Evolutionary conservation across 2,888 invertebrate species (phyloP).

Genomic region (Hyles lineata): DNA sequence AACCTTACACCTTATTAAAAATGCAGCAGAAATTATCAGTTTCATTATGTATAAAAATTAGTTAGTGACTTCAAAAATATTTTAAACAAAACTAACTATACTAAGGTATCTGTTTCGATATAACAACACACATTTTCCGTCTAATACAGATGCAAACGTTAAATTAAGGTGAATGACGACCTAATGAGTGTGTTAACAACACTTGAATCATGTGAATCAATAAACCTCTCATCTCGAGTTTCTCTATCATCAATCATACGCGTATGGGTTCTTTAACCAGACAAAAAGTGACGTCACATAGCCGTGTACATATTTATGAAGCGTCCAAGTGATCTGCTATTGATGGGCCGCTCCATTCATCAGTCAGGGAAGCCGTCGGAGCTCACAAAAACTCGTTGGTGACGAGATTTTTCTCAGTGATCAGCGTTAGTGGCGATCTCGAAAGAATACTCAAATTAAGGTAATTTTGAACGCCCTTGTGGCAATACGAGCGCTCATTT

Average conservation of each 20-base stretch:
- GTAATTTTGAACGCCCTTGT: conserved; percentile 32
- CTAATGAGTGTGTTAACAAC: conserved; percentile 54
- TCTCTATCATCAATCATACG: conserved; percentile 65
- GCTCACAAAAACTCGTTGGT: conserved; percentile 56
- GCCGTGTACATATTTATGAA: conserved; percentile 82
- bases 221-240: conserved; percentile 61
- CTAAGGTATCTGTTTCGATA: not conserved
- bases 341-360: conserved; percentile 75
- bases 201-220: conserved; percentile 69
- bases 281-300: conserved; percentile 76
- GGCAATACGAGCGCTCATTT: conserved; percentile 10
- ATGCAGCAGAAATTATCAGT: too few species aligned
- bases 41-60: too few species aligned
- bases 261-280: conserved; percentile 59
- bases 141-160: not conserved
- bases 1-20: not conserved
- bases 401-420: conserved; percentile 52
- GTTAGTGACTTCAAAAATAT: too few species aligned
- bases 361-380: conserved; percentile 58
- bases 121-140: not conserved
- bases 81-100: too few species aligned
- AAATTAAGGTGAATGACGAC: conserved; percentile 12
- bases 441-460: conserved; percentile 37
- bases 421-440: conserved; percentile 44
- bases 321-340: conserved; percentile 75